Percentiles rank a stretch among this genome's conserved stretches.
These are phyloP conservation scores for Parauchenoglanis ngamensis DNA, from an alignment of 2,797 vertebrate species.

Conservation along the genomic window DNA sequence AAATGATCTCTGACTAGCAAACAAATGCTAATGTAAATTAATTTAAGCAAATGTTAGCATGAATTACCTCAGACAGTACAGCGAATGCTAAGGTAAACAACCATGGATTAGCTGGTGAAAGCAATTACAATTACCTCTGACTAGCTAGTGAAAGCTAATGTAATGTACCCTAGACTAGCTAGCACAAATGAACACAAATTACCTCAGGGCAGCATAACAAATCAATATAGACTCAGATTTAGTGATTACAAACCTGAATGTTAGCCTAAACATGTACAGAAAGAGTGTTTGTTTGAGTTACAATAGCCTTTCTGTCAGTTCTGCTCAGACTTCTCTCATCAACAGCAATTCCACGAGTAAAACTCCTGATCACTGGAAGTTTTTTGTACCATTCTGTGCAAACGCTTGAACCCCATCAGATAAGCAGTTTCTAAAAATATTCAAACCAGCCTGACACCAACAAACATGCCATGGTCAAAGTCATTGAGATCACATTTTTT, in stretches of 20 bases:
- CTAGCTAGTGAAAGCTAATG: neutral
- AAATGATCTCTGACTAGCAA: neutral
- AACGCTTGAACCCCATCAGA: neutral
- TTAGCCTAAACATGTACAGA: neutral
- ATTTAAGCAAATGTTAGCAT: no score
- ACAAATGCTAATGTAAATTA: neutral
- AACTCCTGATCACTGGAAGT: neutral
- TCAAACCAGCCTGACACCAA: neutral
- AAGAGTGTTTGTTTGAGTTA: neutral
- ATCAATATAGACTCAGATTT: neutral
- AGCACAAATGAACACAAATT: neutral
- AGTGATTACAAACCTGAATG: neutral
- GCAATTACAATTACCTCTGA: neutral
- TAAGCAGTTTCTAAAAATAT: neutral
- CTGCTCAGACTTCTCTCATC: neutral
- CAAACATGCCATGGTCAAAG: neutral
- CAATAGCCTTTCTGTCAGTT: neutral
- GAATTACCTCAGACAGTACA: neutral
- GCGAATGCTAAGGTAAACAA: neutral
- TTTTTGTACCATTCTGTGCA: neutral
- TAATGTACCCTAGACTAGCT: neutral
- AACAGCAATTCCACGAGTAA: neutral
- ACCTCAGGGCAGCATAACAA: neutral
- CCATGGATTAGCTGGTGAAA: neutral
- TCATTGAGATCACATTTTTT: no score